These are phyloP conservation scores for Lepus townsendii DNA, from an alignment of 2,797 vertebrate genomes.

Conservation along the genomic window DNA sequence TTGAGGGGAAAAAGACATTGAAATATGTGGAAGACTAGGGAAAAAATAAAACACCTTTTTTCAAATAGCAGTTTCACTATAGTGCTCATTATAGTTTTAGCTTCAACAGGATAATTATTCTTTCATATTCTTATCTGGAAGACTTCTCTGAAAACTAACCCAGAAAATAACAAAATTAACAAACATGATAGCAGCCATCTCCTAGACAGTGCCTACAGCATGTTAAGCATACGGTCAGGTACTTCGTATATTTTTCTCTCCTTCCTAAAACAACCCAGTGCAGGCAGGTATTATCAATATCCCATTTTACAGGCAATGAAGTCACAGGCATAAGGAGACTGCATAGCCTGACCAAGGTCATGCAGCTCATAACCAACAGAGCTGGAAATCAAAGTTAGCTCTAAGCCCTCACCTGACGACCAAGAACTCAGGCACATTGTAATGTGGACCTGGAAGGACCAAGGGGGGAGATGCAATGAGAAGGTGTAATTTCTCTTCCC, in stretches of 20 bases:
- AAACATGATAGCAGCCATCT: background rate
- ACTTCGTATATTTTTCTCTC: background rate
- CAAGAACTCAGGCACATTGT: background rate
- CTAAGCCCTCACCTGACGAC: background rate
- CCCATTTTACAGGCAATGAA: conserved; percentile 48
- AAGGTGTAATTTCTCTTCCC: background rate
- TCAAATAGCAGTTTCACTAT: background rate
- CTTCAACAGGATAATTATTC: background rate
- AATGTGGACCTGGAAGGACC: background rate
- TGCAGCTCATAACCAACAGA: conserved; percentile 4
- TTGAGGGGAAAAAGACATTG: background rate
- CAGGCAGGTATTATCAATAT: background rate
- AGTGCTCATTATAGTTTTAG: background rate
- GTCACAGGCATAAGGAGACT: background rate
- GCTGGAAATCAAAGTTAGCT: conserved; percentile 39
- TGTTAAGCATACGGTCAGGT: background rate
- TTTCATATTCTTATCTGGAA: background rate
- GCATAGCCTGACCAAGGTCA: background rate
- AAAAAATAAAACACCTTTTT: background rate
- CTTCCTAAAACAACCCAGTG: conserved; percentile 17
- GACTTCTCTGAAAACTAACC: background rate
- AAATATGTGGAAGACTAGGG: background rate
- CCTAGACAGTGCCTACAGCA: background rate
- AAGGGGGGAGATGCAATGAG: background rate
- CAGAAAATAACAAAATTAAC: background rate